A percentile compares a stretch with the other conserved stretches of the same genome.
Conservation (phyloP, 2,113 vertebrate genomes). For the Prinia subflava region DNA sequence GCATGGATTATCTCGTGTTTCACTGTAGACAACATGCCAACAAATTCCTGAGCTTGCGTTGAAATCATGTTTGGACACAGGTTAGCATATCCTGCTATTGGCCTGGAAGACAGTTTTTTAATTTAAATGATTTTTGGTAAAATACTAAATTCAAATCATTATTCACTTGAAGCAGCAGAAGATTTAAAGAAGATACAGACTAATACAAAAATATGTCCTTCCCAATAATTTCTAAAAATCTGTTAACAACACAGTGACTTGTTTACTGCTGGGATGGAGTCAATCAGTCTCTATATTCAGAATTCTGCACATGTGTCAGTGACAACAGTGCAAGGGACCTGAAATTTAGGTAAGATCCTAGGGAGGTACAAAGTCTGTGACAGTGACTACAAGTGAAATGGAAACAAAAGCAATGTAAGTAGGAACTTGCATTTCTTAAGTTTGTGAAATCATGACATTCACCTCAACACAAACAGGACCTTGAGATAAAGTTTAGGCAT, state of each 20-base stretch:
- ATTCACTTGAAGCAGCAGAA: background rate
- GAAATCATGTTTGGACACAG: slow-evolving; percentile 97
- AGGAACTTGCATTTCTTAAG: background rate
- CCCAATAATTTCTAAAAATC: background rate
- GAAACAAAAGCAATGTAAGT: background rate
- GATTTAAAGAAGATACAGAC: background rate
- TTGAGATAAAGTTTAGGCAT: background rate
- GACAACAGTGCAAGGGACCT: background rate
- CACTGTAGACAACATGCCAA: slow-evolving; percentile 95
- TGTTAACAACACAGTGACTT: background rate
- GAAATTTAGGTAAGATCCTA: background rate
- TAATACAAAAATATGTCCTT: background rate
- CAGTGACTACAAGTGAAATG: background rate
- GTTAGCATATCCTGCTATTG: slow-evolving; percentile 95
- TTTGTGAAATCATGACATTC: background rate
- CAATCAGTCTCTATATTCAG: background rate
- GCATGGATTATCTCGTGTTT: slow-evolving; percentile 98
- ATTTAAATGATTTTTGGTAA: background rate
- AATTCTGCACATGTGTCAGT: background rate
- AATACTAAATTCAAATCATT: background rate
- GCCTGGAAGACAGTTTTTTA: slow-evolving; percentile 71
- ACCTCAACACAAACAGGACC: background rate
- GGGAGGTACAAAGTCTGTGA: background rate
- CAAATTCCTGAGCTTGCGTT: slow-evolving; percentile 89
- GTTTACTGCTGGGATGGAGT: background rate